Base-by-base conservation (phyloP, 2,888 invertebrate genomes). In the Epinotia brunnichana region DNA sequence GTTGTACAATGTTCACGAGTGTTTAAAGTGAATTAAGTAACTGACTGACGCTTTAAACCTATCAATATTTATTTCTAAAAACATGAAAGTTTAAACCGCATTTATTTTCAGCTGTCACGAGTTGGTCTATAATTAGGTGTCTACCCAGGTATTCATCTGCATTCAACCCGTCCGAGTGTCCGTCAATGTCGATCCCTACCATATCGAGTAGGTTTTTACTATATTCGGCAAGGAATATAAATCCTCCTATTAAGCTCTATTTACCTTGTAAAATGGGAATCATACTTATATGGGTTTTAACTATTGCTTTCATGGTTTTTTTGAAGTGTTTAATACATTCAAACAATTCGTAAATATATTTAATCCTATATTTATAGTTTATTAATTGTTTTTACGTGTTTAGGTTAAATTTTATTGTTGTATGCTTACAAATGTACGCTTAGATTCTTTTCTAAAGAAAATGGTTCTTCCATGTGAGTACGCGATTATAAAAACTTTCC, bases 111-210 rank as follows among this genome's bases (percentile, higher is more conserved):
- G 66, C 66, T 66, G 66, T 56, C 66, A 56, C 54, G 54, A 41
- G 54, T 66, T 56, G 66, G 66, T 54, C 66, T 66, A 66, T 66
- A 66, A 66, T 66, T 66, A 66, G 66, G 66, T 66, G 39, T 66
- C 66, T 56, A 66, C 41, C 53, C 54, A 66, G 66, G 66, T 66
- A 66, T 66, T 66, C 66, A 66, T 66, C 66, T 66, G 66, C 66
- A 66, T 66, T 56, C 66, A 66, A 56, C 56, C 66, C 54, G 41
- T 56, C 66, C 41, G 54, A 54, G 66, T 66, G 66, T 66, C 66
- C 66, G 54, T 66, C 66, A 66, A 39, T 66, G 66, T 66, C 66
- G 53, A 41, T 66, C 54, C 54, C 41, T 41, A 66, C 66, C 56
- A 66, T 66, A 66, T 66, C 66, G 56, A 66, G 66, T 56, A 41